These are phyloP conservation scores for Tachina grossa DNA, from an alignment of 2,888 invertebrate species.

Conservation along the genomic window DNA sequence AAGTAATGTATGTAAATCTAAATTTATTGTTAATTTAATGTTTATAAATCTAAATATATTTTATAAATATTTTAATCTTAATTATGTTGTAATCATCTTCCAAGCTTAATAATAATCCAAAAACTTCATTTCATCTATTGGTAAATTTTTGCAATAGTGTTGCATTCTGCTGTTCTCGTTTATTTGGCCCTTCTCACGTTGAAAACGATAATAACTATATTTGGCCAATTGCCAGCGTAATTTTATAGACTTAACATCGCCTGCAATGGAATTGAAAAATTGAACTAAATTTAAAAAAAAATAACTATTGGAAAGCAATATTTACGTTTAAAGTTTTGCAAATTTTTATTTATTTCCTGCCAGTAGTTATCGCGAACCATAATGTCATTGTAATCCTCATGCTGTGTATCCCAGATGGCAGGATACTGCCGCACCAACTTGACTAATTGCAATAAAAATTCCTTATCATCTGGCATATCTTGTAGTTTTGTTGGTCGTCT, in stretches of 20 bases:
- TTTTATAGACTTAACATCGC: constrained; percentile 76
- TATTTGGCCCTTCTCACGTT: constrained; percentile 76
- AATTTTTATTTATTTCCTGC: constrained; percentile 76
- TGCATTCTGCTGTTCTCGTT: constrained; percentile 74
- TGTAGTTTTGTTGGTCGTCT: constrained; percentile 72
- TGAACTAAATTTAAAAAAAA: neutral
- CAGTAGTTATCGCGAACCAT: constrained; percentile 77
- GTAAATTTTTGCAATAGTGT: constrained; percentile 77
- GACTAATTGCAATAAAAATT: constrained; percentile 77
- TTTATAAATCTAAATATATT: neutral
- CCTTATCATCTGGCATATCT: constrained; percentile 79
- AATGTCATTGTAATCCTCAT: constrained; percentile 76
- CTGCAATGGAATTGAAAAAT: constrained; percentile 61
- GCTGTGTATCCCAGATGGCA: constrained; percentile 77
- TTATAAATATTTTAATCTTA: neutral
- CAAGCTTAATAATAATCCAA: constrained; percentile 70
- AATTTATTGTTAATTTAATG: neutral
- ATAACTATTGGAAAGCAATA: too few species aligned
- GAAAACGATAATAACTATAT: constrained; percentile 78
- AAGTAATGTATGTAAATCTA: neutral
- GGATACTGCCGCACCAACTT: constrained; percentile 75
- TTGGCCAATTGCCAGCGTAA: constrained; percentile 80
- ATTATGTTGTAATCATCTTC: neutral
- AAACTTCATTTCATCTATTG: constrained; percentile 78
- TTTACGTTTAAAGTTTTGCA: constrained; percentile 77